These are phyloP conservation scores for Carcinoscorpius rotundicauda DNA, from an alignment of 1,140 invertebrate genomes.

Conservation along the genomic window DNA sequence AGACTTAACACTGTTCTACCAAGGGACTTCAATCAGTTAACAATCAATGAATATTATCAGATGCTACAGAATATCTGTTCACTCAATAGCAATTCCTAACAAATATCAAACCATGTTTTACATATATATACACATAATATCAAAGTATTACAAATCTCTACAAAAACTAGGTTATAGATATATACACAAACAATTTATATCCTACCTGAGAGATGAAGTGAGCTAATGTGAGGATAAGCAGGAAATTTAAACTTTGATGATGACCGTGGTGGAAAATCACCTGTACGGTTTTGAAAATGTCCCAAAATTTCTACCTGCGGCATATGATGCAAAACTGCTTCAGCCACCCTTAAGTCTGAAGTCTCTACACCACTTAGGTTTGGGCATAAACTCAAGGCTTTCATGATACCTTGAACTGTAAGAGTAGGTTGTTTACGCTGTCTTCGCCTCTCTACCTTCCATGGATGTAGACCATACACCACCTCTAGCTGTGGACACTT, in stretches of 20 bases:
- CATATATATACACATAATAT: not conserved
- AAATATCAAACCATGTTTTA: not conserved
- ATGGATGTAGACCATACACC: conserved; percentile 28
- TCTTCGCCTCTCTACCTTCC: conserved; percentile 21
- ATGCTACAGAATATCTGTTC: too few relatives aligned
- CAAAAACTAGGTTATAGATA: not conserved
- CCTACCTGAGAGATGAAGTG: conserved; percentile 27
- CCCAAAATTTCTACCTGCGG: conserved; percentile 28
- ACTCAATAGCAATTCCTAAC: not conserved
- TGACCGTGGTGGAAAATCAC: conserved; percentile 25
- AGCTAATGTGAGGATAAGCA: conserved; percentile 25
- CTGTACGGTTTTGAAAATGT: conserved; percentile 28
- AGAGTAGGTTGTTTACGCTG: conserved; percentile 20
- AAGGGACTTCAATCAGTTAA: too few relatives aligned
- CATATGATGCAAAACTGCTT: conserved; percentile 27
- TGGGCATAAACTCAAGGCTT: conserved; percentile 21
- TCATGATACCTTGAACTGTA: conserved; percentile 28
- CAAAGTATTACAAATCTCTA: not conserved
- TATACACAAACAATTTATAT: not conserved
- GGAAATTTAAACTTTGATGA: conserved; percentile 22
- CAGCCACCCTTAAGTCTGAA: conserved; percentile 26
- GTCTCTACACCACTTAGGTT: conserved; percentile 27
- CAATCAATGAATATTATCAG: too few relatives aligned
- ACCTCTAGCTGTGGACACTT: conserved; percentile 25
- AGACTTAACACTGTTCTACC: too few relatives aligned